Evolutionary conservation across 2,888 invertebrate genomes (phyloP), one percentile per base, ranked within the genome.

Genomic region (Odontocolon sp.): DNA sequence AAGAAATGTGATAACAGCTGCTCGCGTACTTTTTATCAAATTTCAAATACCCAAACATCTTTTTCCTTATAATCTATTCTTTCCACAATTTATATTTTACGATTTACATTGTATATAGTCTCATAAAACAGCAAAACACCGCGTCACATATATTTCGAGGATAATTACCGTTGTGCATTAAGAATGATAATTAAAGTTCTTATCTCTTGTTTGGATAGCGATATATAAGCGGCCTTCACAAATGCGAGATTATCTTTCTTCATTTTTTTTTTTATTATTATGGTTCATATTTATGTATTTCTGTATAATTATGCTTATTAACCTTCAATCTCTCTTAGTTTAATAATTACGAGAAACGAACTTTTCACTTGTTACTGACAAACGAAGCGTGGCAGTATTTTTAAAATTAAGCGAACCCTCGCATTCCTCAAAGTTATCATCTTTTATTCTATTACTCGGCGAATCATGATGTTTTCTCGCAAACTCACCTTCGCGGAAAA

Each of bases 111-210:
- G n/a, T n/a, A n/a, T n/a, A n/a, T n/a, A n/a, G n/a, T n/a, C n/a
- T n/a, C n/a, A n/a, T n/a, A n/a, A n/a, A n/a, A n/a, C n/a, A n/a
- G n/a, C n/a, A n/a, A n/a, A n/a, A n/a, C n/a, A n/a, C n/a, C n/a
- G n/a, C n/a, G n/a, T n/a, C n/a, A n/a, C n/a, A n/a, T 63, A 38
- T 31, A 40, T 40, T 42, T 31, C 26, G 42, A 59, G 64, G 57
- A 75, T 75, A 75, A 75, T 75, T 75, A 69, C 52, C 69, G 64
- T 50, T 33, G 64, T 54, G 57, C 40, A 28, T 28, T 68, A 31
- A 21, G 50, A 21, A 68, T 57, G 69, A 64, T 69, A 75, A 75
- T 75, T 75, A 69, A 63, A 56, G 50, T 57, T 18, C 31, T 57
- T 63, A 75, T 69, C 59, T 57, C 64, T 69, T 23, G 26, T 50